Evolutionary conservation across 30 jellyfish, hydroid and myxozoan species (phyloP), one percentile per base, ranked within the genome.

Genomic region (Hydractinia echinata): DNA sequence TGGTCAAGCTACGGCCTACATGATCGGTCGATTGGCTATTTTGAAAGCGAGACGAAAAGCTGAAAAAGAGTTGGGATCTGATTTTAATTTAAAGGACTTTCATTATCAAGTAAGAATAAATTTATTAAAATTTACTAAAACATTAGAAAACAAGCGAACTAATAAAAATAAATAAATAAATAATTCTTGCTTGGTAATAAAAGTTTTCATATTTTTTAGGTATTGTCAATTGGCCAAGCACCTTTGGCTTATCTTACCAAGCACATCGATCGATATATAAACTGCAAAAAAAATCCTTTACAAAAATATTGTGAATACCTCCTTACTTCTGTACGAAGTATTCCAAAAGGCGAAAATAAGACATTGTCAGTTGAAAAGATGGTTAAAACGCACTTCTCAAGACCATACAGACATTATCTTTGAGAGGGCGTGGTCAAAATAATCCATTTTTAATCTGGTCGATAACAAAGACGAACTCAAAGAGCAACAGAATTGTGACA

Each of bases 1-100:
- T 3, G 98, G 96, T 0, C 98, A 91, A 68, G 98, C 98, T 4
- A 55, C 86, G 11, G 95, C 96, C 51, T 91, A 91, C 72, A 91
- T 91, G 98, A 49, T 91, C 51, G 98, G 98, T 15, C 80, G 98
- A 54, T 77, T 91, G 72, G 95, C 82, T 56, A 13, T 91, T 16
- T 54, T 91, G n/a, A 83, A 86, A 52, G 80, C 91, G 81, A 73
- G 98, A 21, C 70, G 77, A 72, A 86, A 83, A 48, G 98, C 95
- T 9, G 91, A 77, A 66, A 66, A 54, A 61, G 96, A 91, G 76
- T 89, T 91, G 15, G 96, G 96, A 10, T n/a, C 54, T 1, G 66
- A 81, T 44, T 91, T 91, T 77, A 66, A 79, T 56, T 73, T 91
- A 80, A 91, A 91, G 58, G 96, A 91, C 52, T 91, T 91, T 66